Base-by-base conservation (phyloP, 2,113 vertebrate species). In the Datnioides undecimradiatus region DNA sequence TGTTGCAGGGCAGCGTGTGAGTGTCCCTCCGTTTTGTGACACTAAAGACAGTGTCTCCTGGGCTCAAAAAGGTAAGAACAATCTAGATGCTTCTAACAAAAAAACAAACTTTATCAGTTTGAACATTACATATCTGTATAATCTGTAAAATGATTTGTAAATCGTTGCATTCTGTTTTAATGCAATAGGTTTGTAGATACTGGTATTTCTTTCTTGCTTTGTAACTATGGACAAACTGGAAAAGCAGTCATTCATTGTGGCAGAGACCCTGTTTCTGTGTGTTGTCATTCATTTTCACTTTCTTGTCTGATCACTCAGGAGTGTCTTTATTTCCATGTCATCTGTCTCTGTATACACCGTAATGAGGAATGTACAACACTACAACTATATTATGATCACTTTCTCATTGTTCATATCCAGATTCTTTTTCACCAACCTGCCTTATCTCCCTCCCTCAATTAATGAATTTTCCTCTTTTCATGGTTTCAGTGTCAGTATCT, bases 401-500 rank as follows among this genome's bases (percentile, higher is more conserved):
- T 23, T 52, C n/a, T n/a, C 17, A 21, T 23, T 40, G 11, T 36
- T 27, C n/a, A 41, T 10, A 54, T 45, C 6, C 27, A 43, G 34
- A 34, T 66, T 5, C 9, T 66, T 13, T 14, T 23, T 23, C 40
- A 14, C 43, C 43, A 27, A 36, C 52, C 36, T 65, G 36, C 81
- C 27, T 21, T 43, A 63, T 63, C 70, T 59, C n/a, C 17, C 41
- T 49, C 60, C 34, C 40, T 58, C n/a, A 12, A 41, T 63, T 48
- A 34, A 60, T 63, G 25, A 12, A 31, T 79, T 49, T 25, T 48
- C 23, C 21, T 60, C 29, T 31, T 74, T 58, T 63, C 57, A 9
- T 2, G 19, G 34, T 65, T 49, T 71, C 31, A 58, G 72, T 49
- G 67, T 43, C 48, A 73, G 52, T 73, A 45, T 80, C 41, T 38